A percentile compares a stretch with the other conserved stretches of the same genome.
phyloP scores from a whole-genome alignment of 2,888 invertebrate species.

The Heliconius hortense region DNA sequence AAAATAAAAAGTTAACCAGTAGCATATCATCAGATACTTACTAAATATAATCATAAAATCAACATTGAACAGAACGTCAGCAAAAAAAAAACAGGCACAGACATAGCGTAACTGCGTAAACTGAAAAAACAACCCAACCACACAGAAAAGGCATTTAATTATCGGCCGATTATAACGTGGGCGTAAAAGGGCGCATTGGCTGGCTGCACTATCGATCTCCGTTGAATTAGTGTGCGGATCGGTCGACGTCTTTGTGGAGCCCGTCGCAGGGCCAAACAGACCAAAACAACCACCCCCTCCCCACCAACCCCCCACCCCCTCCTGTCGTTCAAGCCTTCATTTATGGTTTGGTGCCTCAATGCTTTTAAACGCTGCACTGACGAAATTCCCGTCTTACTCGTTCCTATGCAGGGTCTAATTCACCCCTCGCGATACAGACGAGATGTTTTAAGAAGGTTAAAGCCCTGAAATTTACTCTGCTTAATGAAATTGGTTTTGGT shows the following conservation, averaged over 20 bases:
- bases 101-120: not conserved
- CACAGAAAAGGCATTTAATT: slow-evolving; percentile 67
- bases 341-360: slow-evolving; percentile 53
- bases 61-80: not conserved
- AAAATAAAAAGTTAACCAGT: not conserved
- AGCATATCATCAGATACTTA: not conserved
- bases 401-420: slow-evolving; percentile 38
- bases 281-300: slow-evolving; percentile 75
- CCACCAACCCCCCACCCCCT: slow-evolving; percentile 52
- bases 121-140: not conserved
- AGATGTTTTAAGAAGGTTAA: slow-evolving; percentile 29
- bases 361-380: slow-evolving; percentile 49
- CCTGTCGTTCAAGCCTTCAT: slow-evolving; percentile 64
- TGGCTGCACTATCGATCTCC: slow-evolving; percentile 80
- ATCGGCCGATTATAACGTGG: slow-evolving; percentile 64
- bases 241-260: slow-evolving; percentile 79
- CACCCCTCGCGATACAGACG: slow-evolving; percentile 24
- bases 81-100: not conserved
- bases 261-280: slow-evolving; percentile 80
- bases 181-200: slow-evolving; percentile 72
- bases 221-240: slow-evolving; percentile 82
- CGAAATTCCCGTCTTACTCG: slow-evolving; percentile 46
- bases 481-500: slow-evolving; percentile 25
- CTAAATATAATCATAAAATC: not conserved
- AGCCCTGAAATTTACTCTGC: slow-evolving; percentile 20